A percentile compares a stretch with the other conserved stretches of the same genome.
These are phyloP conservation scores for Allolobophora icterica DNA, from an alignment of 2,888 invertebrate species.

Conservation along the genomic window DNA sequence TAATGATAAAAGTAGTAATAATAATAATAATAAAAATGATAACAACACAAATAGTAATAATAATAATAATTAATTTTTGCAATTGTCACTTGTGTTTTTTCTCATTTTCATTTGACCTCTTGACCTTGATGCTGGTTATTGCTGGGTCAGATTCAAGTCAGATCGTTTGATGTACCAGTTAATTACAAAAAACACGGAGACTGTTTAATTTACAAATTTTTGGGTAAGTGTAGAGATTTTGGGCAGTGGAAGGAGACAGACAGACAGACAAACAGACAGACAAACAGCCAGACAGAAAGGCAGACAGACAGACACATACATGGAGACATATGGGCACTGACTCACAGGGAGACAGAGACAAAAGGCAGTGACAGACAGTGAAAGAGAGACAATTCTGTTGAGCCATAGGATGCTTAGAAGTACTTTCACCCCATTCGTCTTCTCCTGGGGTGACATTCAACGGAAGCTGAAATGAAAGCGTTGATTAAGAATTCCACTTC, in stretches of 20 bases:
- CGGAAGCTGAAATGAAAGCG: neutral
- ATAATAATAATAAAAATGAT: no score
- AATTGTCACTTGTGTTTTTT: no score
- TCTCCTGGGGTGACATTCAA: neutral
- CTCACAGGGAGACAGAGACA: neutral
- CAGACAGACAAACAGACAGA: constrained; percentile 35
- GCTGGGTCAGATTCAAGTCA: neutral
- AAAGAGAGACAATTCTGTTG: neutral
- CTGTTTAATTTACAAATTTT: neutral
- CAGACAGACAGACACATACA: constrained; percentile 39
- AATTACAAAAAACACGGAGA: neutral
- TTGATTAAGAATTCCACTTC: neutral
- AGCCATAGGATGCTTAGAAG: neutral
- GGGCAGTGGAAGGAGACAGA: neutral
- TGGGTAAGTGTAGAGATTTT: neutral
- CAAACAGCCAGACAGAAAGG: neutral
- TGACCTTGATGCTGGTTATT: neutral
- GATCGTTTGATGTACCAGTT: neutral
- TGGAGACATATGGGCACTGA: neutral
- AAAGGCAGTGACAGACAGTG: neutral
- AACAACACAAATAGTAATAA: no score
- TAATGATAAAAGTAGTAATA: no score
- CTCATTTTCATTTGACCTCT: neutral
- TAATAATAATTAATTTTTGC: no score
- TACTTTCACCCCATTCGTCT: neutral